Evolutionary conservation across 2,888 invertebrate species (phyloP).

Genomic region (Bombylius major): DNA sequence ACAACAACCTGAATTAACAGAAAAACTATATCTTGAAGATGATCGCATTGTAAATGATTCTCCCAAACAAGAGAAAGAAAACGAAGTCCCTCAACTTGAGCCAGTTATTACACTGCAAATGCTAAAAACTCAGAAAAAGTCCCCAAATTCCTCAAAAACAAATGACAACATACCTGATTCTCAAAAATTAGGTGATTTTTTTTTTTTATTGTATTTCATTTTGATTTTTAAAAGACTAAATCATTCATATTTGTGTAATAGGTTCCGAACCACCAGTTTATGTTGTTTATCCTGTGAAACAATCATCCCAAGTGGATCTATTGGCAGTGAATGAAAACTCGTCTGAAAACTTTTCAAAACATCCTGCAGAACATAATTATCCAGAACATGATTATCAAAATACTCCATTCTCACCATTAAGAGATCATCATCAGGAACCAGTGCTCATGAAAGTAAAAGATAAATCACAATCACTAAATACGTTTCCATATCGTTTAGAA

Average conservation of each 20-base stretch:
- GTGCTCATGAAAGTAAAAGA: constrained; percentile 32
- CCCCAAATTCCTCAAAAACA: constrained; percentile 18
- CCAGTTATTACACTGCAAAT: constrained; percentile 55
- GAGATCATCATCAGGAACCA: constrained; percentile 37
- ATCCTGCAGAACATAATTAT: constrained; percentile 26
- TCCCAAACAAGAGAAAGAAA: constrained; percentile 26
- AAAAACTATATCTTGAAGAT: constrained; percentile 31
- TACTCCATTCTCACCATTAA: constrained; percentile 34
- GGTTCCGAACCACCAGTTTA: constrained; percentile 33
- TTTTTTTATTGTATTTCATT: not conserved
- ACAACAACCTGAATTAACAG: constrained; percentile 27
- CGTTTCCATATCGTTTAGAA: constrained; percentile 52
- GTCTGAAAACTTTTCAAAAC: no score
- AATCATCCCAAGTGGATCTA: constrained; percentile 19
- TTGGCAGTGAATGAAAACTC: no score
- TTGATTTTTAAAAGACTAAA: no score
- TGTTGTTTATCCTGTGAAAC: constrained; percentile 48
- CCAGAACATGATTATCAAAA: constrained; percentile 31
- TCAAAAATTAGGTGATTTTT: not conserved
- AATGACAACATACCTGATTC: not conserved
- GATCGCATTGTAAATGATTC: constrained; percentile 34
- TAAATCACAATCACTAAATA: constrained; percentile 25
- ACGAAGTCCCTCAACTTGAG: constrained; percentile 32
- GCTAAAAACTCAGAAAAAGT: constrained; percentile 45
- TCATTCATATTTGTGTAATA: not conserved